Evolutionary conservation across 1,140 invertebrate species (phyloP), one percentile per base, ranked within the genome.

Genomic region (Cryptotermes secundus): DNA sequence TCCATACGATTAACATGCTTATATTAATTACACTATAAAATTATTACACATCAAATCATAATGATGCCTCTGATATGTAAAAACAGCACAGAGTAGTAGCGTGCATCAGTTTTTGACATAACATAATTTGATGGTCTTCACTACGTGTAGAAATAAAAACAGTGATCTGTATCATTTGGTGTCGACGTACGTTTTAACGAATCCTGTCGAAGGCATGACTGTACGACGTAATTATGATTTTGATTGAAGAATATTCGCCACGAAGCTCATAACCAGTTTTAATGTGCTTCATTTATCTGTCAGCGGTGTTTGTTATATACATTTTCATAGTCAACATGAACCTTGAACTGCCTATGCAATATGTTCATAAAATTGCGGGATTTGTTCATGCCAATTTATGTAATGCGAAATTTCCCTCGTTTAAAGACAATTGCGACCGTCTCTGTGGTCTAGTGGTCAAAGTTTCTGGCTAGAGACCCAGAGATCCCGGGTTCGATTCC

Each of bases 201-300:
- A 31, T 72, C 14, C 26, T 31, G 59, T 72, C 59, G 59, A 72
- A 26, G n/a, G 59, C 59, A 72, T 72, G 59, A 14, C 7, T 6
- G n/a, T 72, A 72, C n/a, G 59, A 72, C 59, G 59, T 31, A 72
- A 72, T 72, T 72, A 72, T 72, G 26, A 72, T 31, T 72, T 72
- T 72, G 59, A 72, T 72, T 72, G 59, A 72, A 72, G 59, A 72
- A 72, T 72, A 72, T 72, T 72, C 26, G 31, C 59, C 59, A 72
- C 59, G n/a, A 26, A 26, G 59, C 26, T 72, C 26, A 72, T 72
- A 72, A 72, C 59, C 3, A 31, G n/a, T 72, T 72, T 72, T 72
- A 72, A 72, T 72, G 26, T 72, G 59, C n/a, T n/a, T 59, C 3
- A 72, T 72, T 72, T 49, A 31, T n/a, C 26, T 72, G 59, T 72